Base-by-base conservation (phyloP, 92 coral and sea anemone genomes). In the Virgularia gustaviana region DNA sequence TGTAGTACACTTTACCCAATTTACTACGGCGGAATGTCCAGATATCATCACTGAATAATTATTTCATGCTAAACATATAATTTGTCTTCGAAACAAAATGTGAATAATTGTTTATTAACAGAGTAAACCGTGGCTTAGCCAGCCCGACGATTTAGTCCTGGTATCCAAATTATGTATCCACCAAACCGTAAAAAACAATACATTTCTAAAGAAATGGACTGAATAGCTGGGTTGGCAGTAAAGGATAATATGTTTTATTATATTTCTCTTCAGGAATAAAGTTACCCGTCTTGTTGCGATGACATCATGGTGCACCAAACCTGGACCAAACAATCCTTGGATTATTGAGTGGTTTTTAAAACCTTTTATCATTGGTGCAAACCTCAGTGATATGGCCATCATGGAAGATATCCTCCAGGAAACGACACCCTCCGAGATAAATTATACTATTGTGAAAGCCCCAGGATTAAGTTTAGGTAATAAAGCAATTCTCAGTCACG, bases 311-410 rank as follows among this genome's bases (percentile, higher is more conserved):
- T 86, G 96, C 19, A 82, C 88, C 9, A 81, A 79, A 22, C 85
- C 96, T 27, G 89, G 92, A 9, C 94, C 96, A n/a, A 85, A 87
- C 73, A 87, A 87, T 36, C 78, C 47, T 1, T 90, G 91, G 92
- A 59, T 65, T 51, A 58, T 85, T 6, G 96, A 90, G 30, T 90
- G 96, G 96, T 74, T 90, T 12, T 56, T 87, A 23, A 90, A 85
- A 65, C 96, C 96, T 4, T 71, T 90, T 42, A 51, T 90, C 9
- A 83, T 90, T 9, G 82, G 81, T 64, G 92, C 83, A 16, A 72
- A 68, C 72, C 74, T 87, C 28, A 83, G 79, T 54, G 96, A 90
- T 57, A 85, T 85, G 92, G 80, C 83, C 9, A 76, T 88, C 11
- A 90, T 90, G 96, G 96, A 90, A 61, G 52, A 66, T 28, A 1